Base-by-base conservation (phyloP, 2,888 invertebrate species). In the Lissonota sp. region DNA sequence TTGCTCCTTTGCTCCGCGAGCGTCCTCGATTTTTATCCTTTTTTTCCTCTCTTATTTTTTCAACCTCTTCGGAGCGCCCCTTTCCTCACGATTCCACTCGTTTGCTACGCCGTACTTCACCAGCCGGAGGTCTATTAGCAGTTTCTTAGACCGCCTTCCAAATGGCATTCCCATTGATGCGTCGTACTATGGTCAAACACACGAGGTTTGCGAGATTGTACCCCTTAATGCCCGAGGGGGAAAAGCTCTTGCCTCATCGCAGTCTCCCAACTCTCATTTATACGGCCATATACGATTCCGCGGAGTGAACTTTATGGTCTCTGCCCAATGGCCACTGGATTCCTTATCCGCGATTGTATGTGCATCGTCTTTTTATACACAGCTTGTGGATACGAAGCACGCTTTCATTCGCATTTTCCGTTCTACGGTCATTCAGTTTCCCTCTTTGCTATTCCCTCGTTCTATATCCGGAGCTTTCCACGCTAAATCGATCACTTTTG, bases 101-200 rank as follows among this genome's bases (percentile, higher is more conserved):
- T 70, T 58, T 44, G 57, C 57, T 79, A 79, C 73, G 66, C 39
- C 49, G 55, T 44, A 10, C 53, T 53, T 40, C 51, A 53, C 64
- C 39, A 51, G 57, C 12, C 64, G 74, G 80, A 81, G 87, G 84
- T 91, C 90, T 91, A 91, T 91, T 91, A 91, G 90, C 90, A 90
- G 91, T 91, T 91, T 91, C 91, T 91, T 90, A 90, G 89, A 90
- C 86, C 90, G 88, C 79, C 85, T 89, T 88, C 88, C 87, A 87
- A 91, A 90, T 89, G 89, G 90, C 89, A 90, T 91, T 90, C 87
- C 90, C 87, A 91, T 91, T 91, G 91, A 91, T 88, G 90, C 86
- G 83, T 79, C 63, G 60, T 49, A 70, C 80, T 79, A 79, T 79
- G 75, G 79, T 75, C 79, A 72, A 55, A 57, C 57, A 66, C 64